Percentiles rank a stretch among this genome's conserved stretches.
phyloP scores from a whole-genome alignment of 2,113 vertebrate species.

The Romanogobio albipinnatus region DNA sequence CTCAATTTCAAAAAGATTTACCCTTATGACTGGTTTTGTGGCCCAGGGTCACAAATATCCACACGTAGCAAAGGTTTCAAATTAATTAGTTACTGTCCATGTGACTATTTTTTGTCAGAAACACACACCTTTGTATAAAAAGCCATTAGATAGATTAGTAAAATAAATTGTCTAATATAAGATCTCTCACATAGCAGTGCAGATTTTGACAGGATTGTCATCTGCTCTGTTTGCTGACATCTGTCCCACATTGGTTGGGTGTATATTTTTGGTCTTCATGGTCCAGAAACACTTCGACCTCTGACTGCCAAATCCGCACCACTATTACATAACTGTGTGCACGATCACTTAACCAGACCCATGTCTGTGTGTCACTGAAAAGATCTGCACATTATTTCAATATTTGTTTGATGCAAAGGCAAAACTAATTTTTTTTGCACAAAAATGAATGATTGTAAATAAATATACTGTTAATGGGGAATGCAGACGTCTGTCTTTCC shows the following conservation, averaged over 20 bases:
- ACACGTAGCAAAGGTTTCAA: no score
- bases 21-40: no score
- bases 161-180: neutral
- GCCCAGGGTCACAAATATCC: no score
- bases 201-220: constrained; percentile 2
- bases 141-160: no score
- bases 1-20: no score
- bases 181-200: constrained; percentile 15
- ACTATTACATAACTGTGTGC: constrained; percentile 69
- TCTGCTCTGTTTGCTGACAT: constrained; percentile 28
- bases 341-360: constrained; percentile 63
- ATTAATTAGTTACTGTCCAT: neutral
- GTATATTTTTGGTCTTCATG: constrained; percentile 52
- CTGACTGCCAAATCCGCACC: constrained; percentile 65
- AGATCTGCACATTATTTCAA: neutral
- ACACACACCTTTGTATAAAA: neutral
- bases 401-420: no score
- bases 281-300: constrained; percentile 57
- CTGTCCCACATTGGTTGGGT: constrained; percentile 6
- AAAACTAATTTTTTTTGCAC: neutral
- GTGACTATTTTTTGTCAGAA: neutral
- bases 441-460: neutral
- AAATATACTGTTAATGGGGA: constrained; percentile 21
- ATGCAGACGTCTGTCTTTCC: neutral
- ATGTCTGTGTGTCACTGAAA: constrained; percentile 52